phyloP scores from a whole-genome alignment of 2,113 vertebrate genomes.

The Centropus bengalensis region DNA sequence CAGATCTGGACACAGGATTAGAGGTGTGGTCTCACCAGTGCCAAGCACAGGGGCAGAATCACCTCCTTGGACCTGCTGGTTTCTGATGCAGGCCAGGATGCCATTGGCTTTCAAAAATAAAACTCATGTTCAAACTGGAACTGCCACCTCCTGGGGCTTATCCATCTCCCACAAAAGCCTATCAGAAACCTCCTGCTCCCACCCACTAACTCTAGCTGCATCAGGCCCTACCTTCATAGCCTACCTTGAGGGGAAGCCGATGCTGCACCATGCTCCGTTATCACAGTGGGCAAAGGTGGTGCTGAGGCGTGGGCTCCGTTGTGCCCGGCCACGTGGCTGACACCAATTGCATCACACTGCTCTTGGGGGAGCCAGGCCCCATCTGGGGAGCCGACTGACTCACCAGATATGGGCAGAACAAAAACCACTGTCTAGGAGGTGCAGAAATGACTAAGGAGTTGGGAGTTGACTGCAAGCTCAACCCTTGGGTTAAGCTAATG shows the following conservation, averaged over 20 bases:
- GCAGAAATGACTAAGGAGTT: background rate
- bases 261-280: background rate
- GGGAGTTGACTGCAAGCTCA: background rate
- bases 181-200: background rate
- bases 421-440: background rate
- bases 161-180: background rate
- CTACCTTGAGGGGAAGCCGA: background rate
- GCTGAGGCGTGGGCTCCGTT: background rate
- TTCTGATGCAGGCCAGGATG: too few relatives aligned
- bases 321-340: background rate
- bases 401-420: background rate
- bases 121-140: background rate
- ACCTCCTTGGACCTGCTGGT: too few relatives aligned
- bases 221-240: background rate
- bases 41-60: too few relatives aligned
- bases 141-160: background rate
- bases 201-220: background rate
- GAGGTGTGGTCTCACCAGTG: too few relatives aligned
- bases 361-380: background rate
- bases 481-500: background rate
- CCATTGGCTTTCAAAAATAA: background rate
- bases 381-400: background rate
- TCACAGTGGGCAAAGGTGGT: background rate
- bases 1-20: too few relatives aligned
- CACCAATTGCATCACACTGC: background rate